These are phyloP conservation scores for Pogonomyrmex barbatus DNA, from an alignment of 1,140 invertebrate genomes.

Conservation along the genomic window DNA sequence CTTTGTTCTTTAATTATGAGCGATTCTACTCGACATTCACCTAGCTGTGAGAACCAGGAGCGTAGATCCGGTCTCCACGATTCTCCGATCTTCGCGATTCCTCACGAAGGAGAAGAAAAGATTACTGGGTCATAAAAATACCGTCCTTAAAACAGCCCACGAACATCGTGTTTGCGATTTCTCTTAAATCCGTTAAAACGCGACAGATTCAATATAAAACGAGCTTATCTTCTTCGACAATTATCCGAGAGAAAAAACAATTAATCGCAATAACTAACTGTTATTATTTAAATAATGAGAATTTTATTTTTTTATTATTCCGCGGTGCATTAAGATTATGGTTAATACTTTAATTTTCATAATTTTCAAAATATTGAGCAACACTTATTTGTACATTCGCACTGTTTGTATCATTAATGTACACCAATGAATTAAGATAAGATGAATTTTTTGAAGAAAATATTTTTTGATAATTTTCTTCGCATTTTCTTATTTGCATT, in stretches of 20 bases:
- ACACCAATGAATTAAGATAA: not conserved
- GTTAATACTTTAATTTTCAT: not conserved
- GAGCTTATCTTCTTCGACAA: not conserved
- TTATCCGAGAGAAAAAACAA: not conserved
- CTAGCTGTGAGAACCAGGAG: constrained; percentile 75
- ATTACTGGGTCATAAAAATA: constrained; percentile 65
- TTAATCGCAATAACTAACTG: not conserved
- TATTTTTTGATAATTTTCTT: not conserved
- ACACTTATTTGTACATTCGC: not conserved
- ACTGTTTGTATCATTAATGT: not conserved
- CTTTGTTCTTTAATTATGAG: constrained; percentile 75
- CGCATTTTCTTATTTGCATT: not conserved
- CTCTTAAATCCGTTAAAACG: not conserved
- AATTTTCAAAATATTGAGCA: not conserved
- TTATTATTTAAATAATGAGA: not conserved
- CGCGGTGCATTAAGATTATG: not conserved
- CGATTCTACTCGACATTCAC: constrained; percentile 67
- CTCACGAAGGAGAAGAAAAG: constrained; percentile 49
- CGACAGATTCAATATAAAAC: not conserved
- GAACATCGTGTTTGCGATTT: not conserved
- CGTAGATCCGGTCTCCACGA: constrained; percentile 72
- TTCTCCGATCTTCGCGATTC: constrained; percentile 53
- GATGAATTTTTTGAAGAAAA: not conserved
- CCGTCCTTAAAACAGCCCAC: constrained; percentile 33
- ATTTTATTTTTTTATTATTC: not conserved